Evolutionary conservation across 2,797 vertebrate genomes (phyloP), one percentile per base, ranked within the genome.

Genomic region (Diplodus sargus): DNA sequence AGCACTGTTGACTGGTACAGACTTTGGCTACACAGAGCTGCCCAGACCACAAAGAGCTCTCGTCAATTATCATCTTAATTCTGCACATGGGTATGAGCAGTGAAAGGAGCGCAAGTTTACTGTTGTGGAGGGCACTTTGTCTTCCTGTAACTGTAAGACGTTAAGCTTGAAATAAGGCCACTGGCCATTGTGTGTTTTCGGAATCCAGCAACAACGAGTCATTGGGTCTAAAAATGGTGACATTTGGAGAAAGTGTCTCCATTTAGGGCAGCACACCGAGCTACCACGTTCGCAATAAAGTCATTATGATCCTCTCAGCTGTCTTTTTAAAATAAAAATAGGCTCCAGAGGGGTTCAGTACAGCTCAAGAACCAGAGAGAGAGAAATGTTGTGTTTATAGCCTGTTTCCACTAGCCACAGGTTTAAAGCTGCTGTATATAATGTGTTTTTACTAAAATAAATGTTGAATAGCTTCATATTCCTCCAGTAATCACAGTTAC

Each of bases 301-400:
- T 49, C 57, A 30, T 48, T 58, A 15, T 67, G 52, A 63, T 60
- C 18, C 61, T 79, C 70, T 84, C 12, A 62, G n/a, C 61, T 72
- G 11, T 71, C 45, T 53, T 58, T 77, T 85, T 62, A 42, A 65
- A 72, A 54, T 85, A 83, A 87, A 91, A 90, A 90, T 86, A 91
- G 75, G 63, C 69, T 77, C 42, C 69, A 74, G 61, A 66, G 25
- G 76, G 63, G 52, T 58, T 70, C 66, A 80, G 60, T 75, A 49
- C 23, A 59, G 45, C 58, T 69, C 45, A 60, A 70, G 63, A 59
- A 72, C 3, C n/a, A 34, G 20, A 72, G 17, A 61, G 22, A 61
- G 5, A 75, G 4, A 11, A 12, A 28, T 39, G 39, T 39, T 39
- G 10, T 39, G 39, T 39, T 39, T 11, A 39, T 8, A 39, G 10